Conservation (phyloP, 2,797 vertebrate genomes). For the Darevskia nairensis region DNA sequence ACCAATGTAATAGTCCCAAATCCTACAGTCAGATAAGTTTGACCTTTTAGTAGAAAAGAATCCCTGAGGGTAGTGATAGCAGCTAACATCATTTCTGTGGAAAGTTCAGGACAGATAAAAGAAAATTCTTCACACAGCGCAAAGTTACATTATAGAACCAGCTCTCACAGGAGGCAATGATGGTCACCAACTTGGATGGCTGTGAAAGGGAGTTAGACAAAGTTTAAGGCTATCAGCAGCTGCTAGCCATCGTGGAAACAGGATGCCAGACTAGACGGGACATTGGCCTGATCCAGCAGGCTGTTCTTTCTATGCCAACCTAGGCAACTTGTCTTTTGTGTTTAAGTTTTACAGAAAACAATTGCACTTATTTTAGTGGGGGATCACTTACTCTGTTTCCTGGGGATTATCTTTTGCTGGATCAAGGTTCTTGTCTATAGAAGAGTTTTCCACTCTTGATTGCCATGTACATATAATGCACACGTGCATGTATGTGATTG, state of each 20-base stretch:
- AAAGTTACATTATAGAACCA: no score
- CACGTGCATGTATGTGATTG: no score
- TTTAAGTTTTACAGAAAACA: neutral
- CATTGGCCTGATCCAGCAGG: no score
- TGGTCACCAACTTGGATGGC: no score
- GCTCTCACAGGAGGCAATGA: no score
- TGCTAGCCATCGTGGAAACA: no score
- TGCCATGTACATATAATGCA: neutral
- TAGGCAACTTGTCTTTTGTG: neutral
- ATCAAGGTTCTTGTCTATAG: neutral
- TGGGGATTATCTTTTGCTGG: no score
- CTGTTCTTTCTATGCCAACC: fast-evolving
- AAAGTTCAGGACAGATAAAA: no score
- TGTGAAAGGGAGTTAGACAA: no score
- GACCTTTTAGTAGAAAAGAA: neutral
- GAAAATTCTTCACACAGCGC: no score
- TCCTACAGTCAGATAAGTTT: neutral
- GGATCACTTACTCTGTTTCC: neutral
- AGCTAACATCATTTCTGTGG: fast-evolving
- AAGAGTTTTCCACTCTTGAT: neutral
- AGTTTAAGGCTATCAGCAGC: no score
- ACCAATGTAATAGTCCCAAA: neutral
- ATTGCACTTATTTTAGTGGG: neutral
- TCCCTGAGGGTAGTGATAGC: neutral
- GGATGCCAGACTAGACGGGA: no score